Conservation (phyloP, 2,797 vertebrate genomes). For the Kryptopterus vitreolus region DNA sequence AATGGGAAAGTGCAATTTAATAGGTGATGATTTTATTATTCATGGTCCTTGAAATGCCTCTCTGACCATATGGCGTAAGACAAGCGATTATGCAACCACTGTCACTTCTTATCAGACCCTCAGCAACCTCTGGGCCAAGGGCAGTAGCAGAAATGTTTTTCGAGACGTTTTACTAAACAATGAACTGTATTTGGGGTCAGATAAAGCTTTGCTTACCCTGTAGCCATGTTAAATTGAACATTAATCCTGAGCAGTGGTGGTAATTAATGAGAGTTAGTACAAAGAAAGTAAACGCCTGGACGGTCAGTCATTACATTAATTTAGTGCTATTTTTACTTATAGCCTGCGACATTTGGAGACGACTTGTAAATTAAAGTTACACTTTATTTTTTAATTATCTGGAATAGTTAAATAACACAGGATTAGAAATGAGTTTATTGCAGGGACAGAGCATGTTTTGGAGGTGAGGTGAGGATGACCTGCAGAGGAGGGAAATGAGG, state of each 20-base stretch:
- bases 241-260: neutral
- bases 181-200: neutral
- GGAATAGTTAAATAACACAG: constrained; percentile 7
- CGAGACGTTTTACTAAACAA: neutral
- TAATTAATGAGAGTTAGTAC: neutral
- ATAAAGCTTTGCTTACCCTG: constrained; percentile 1
- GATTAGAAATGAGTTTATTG: too few relatives aligned
- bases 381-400: neutral
- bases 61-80: constrained; percentile 1
- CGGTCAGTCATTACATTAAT: neutral
- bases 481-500: too few relatives aligned
- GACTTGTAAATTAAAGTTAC: constrained; percentile 7
- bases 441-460: too few relatives aligned
- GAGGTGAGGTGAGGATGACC: too few relatives aligned
- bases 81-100: neutral
- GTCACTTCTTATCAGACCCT: constrained; percentile 2
- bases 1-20: constrained; percentile 37
- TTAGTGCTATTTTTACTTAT: neutral
- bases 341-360: neutral
- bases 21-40: constrained; percentile 49
- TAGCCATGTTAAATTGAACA: neutral
- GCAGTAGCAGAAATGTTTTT: neutral
- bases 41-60: constrained; percentile 37
- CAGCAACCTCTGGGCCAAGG: neutral
- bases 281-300: neutral